Percentiles rank a stretch among this genome's conserved stretches.
Evolutionary conservation across 2,113 vertebrate species (phyloP).

Genomic region (Ophthalmolycus amberensis): DNA sequence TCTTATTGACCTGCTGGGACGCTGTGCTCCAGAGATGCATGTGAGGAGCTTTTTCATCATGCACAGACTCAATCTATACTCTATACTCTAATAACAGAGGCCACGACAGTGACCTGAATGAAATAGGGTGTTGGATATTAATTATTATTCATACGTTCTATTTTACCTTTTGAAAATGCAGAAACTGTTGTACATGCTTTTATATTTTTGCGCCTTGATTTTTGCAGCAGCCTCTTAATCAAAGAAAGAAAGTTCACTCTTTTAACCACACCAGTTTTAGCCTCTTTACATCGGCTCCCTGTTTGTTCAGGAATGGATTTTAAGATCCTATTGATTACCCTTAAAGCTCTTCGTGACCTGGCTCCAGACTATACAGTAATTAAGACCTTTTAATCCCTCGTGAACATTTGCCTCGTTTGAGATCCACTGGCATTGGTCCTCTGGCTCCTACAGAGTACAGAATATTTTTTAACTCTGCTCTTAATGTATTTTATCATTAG

Average conservation of each 20-base stretch:
- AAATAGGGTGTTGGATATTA: neutral
- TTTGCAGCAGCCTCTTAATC: neutral
- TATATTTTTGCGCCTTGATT: neutral
- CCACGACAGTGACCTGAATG: neutral
- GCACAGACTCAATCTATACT: neutral
- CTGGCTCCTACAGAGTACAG: too few species aligned
- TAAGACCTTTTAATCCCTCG: too few species aligned
- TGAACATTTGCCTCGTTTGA: too few species aligned
- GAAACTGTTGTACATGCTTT: neutral
- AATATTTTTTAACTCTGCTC: neutral
- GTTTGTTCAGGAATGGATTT: neutral
- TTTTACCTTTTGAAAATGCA: neutral
- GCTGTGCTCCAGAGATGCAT: constrained; percentile 97
- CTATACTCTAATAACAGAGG: neutral
- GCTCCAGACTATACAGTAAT: too few species aligned
- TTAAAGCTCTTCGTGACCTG: neutral
- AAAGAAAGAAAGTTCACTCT: neutral
- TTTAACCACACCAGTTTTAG: neutral
- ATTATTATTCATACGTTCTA: neutral
- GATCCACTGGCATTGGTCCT: too few species aligned
- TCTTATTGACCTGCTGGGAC: constrained; percentile 96
- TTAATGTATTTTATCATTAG: neutral
- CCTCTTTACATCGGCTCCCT: neutral
- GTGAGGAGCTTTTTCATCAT: constrained; percentile 81
- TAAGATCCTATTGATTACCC: neutral